Percentiles rank a stretch among this genome's conserved stretches.
phyloP scores from a whole-genome alignment of 2,797 vertebrate genomes.

The Rhinatrema bivittatum region DNA sequence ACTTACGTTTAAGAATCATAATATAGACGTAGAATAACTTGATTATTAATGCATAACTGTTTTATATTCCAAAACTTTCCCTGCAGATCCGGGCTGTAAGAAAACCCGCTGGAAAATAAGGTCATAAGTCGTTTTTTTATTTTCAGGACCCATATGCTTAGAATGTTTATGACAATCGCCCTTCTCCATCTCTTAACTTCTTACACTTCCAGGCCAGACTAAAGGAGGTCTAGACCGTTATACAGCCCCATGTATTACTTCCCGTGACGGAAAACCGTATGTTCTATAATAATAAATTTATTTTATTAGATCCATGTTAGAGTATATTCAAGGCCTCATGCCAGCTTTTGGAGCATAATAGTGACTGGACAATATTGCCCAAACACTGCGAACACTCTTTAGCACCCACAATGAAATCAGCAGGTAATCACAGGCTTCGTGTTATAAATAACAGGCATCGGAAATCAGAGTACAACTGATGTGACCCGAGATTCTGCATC shows the following conservation, averaged over 20 bases:
- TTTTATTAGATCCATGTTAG: conserved; percentile 37
- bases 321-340: conserved; percentile 28
- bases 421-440: conserved; percentile 41
- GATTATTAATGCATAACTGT: too few relatives aligned
- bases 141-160: too few relatives aligned
- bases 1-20: too few relatives aligned
- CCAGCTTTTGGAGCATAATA: conserved; percentile 40
- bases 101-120: too few relatives aligned
- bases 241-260: conserved; percentile 33
- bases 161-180: too few relatives aligned
- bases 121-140: too few relatives aligned
- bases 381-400: conserved; percentile 31
- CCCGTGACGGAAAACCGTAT: neutral
- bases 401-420: conserved; percentile 43
- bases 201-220: too few relatives aligned
- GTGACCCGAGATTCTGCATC: conserved; percentile 22
- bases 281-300: conserved; percentile 33
- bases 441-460: conserved; percentile 35
- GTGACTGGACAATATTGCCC: conserved; percentile 36
- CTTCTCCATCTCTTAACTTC: too few relatives aligned
- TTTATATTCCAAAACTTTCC: too few relatives aligned
- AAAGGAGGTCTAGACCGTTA: conserved; percentile 20
- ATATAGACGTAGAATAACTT: too few relatives aligned
- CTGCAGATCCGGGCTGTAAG: too few relatives aligned
- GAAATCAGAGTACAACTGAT: conserved; percentile 30